A percentile compares a stretch with the other conserved stretches of the same genome.
Evolutionary conservation across 2,888 invertebrate species (phyloP).

Genomic region (Charanyca ferruginea): DNA sequence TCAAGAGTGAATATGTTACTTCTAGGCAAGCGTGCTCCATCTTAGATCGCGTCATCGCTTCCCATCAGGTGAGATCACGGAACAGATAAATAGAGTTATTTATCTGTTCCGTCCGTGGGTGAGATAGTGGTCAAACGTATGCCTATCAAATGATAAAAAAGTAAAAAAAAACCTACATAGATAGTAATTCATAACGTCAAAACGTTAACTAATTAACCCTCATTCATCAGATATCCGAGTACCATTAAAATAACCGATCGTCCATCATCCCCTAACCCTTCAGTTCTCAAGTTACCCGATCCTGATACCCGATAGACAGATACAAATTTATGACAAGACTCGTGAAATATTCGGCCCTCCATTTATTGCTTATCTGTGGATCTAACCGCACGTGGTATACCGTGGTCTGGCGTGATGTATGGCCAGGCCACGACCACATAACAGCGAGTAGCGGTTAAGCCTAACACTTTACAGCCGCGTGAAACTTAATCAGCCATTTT

Average conservation of each 20-base stretch:
- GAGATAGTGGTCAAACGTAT: too few relatives aligned
- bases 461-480: conserved; percentile 48
- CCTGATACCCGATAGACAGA: conserved; percentile 78
- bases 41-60: too few relatives aligned
- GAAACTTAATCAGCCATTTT: conserved; percentile 57
- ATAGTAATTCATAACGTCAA: conserved; percentile 33
- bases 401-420: conserved; percentile 62
- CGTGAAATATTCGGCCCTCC: conserved; percentile 65
- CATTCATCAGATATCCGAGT: conserved; percentile 54
- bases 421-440: conserved; percentile 50
- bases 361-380: conserved; percentile 77
- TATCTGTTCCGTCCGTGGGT: too few relatives aligned
- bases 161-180: too few relatives aligned
- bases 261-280: conserved; percentile 62
- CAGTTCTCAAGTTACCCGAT: conserved; percentile 81
- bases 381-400: conserved; percentile 76
- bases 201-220: conserved; percentile 56
- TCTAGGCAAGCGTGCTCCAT: too few relatives aligned
- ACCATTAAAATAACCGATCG: conserved; percentile 50
- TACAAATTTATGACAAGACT: conserved; percentile 83
- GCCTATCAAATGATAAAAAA: too few relatives aligned
- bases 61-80: too few relatives aligned
- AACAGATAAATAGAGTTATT: too few relatives aligned
- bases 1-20: too few relatives aligned
- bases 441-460: conserved; percentile 49